Percentiles rank a stretch among this genome's conserved stretches.
These are phyloP conservation scores for Camptogramma bilineatum DNA, from an alignment of 2,888 invertebrate genomes.

Conservation along the genomic window DNA sequence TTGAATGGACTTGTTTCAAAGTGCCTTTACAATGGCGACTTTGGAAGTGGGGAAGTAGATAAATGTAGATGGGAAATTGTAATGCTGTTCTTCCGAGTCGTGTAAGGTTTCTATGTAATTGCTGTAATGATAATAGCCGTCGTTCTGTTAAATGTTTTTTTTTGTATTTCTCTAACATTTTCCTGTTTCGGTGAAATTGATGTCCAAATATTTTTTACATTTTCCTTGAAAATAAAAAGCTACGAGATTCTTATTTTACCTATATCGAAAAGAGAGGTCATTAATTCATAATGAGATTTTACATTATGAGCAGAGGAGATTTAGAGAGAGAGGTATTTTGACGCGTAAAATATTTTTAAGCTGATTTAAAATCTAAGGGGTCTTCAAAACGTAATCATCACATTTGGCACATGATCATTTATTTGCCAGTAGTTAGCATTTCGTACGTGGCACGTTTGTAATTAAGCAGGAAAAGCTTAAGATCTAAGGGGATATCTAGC, in stretches of 20 bases:
- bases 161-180: constrained; percentile 3
- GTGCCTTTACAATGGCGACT: constrained; percentile 11
- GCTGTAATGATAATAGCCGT: constrained; percentile 16
- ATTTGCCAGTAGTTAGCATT: neutral
- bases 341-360: too few relatives aligned
- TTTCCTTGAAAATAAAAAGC: neutral
- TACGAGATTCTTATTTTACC: neutral
- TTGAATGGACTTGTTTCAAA: constrained; percentile 14
- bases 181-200: constrained; percentile 1
- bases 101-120: constrained; percentile 21
- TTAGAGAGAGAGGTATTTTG: too few relatives aligned
- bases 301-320: too few relatives aligned
- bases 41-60: constrained; percentile 5
- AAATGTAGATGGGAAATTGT: constrained; percentile 16
- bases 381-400: too few relatives aligned
- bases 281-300: too few relatives aligned
- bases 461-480: neutral
- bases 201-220: neutral
- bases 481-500: neutral
- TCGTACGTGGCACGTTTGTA: neutral
- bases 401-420: neutral
- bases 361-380: too few relatives aligned
- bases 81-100: constrained; percentile 9
- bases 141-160: constrained; percentile 18
- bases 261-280: neutral